These are phyloP conservation scores for Liodrosophila aerea DNA, from an alignment of 2,888 invertebrate genomes.

Conservation along the genomic window DNA sequence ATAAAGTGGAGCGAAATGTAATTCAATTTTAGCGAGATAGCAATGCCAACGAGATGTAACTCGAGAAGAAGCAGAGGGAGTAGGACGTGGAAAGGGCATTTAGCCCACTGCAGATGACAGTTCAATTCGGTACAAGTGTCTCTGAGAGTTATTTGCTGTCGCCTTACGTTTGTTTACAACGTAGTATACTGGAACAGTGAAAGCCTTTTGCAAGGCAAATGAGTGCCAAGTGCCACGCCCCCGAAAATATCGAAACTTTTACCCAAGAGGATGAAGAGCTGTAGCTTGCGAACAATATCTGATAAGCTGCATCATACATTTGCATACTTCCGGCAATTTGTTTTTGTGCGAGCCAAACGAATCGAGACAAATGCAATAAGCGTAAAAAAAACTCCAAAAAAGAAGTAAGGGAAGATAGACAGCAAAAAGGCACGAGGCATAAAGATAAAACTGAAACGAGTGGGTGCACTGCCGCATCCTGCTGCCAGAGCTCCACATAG, in stretches of 20 bases:
- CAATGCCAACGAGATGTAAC: conserved; percentile 4
- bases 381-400: conserved; percentile 39
- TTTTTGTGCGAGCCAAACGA: conserved; percentile 74
- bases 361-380: conserved; percentile 77
- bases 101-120: conserved; percentile 65
- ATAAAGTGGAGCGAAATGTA: conserved; percentile 68
- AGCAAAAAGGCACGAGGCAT: conserved; percentile 47
- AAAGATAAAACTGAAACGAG: conserved; percentile 59
- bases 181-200: conserved; percentile 20
- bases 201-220: conserved; percentile 74
- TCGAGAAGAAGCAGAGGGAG: background rate
- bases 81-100: background rate
- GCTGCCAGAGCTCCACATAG: conserved; percentile 16
- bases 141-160: conserved; percentile 70
- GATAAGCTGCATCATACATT: conserved; percentile 76
- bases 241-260: background rate
- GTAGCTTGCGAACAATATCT: conserved; percentile 73
- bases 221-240: conserved; percentile 57
- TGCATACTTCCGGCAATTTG: conserved; percentile 78
- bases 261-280: conserved; percentile 14
- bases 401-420: conserved; percentile 13
- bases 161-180: conserved; percentile 67
- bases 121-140: conserved; percentile 71
- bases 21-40: conserved; percentile 66
- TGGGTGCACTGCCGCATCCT: conserved; percentile 59